These are phyloP conservation scores for Nothoprocta perdicaria DNA, from an alignment of 2,113 vertebrate species.

Conservation along the genomic window DNA sequence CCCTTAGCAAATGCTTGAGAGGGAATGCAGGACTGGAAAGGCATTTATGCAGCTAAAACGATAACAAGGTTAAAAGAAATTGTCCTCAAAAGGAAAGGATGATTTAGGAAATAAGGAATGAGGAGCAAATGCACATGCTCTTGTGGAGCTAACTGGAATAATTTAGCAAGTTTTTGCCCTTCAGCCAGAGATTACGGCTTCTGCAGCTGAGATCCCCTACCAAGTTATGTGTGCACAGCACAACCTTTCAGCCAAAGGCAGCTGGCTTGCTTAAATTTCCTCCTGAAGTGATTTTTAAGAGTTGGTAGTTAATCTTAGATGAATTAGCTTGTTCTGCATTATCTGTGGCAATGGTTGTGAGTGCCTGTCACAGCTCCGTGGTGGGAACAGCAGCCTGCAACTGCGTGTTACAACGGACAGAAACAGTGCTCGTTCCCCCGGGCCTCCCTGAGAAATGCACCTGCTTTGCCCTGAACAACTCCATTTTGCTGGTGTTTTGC, in stretches of 20 bases:
- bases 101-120: not conserved
- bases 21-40: not conserved
- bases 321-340: not conserved
- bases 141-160: too few relatives aligned
- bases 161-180: too few relatives aligned
- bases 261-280: not conserved
- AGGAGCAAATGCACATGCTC: too few relatives aligned
- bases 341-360: not conserved
- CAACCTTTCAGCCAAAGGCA: not conserved
- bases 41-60: not conserved
- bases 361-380: not conserved
- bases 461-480: not conserved
- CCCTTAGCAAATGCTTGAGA: not conserved
- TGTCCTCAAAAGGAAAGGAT: not conserved
- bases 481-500: not conserved
- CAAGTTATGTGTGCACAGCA: not conserved
- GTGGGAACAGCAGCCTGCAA: not conserved
- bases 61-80: not conserved
- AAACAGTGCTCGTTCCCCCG: not conserved
- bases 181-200: too few relatives aligned
- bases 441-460: not conserved
- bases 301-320: not conserved
- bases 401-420: not conserved
- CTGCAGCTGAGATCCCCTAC: too few relatives aligned
- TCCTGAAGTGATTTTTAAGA: not conserved